Evolutionary conservation across 2,797 vertebrate species (phyloP).

Genomic region (Danio jaintianensis): DNA sequence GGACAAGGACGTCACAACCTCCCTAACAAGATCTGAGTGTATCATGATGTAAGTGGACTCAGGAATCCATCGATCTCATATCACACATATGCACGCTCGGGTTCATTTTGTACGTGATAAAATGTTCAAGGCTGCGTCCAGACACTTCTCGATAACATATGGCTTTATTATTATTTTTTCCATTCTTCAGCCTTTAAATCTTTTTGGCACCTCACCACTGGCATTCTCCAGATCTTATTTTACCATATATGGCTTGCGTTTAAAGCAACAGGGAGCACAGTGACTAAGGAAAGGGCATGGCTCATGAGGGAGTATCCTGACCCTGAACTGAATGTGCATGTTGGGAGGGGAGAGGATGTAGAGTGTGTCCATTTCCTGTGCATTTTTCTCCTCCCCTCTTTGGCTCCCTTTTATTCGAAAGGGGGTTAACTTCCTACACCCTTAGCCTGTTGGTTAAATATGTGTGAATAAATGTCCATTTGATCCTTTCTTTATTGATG

Average conservation of each 20-base stretch:
- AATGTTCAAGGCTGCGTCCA: constrained; percentile 49
- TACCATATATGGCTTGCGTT: constrained; percentile 84
- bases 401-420: constrained; percentile 24
- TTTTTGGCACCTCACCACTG: constrained; percentile 81
- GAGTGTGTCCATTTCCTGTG: constrained; percentile 75
- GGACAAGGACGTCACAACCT: not conserved
- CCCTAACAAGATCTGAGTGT: constrained; percentile 1
- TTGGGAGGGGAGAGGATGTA: constrained; percentile 76
- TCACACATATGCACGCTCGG: not conserved
- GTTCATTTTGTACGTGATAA: constrained; percentile 25
- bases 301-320: constrained; percentile 65
- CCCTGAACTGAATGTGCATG: constrained; percentile 59
- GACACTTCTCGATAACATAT: constrained; percentile 48
- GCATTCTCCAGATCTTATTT: constrained; percentile 81
- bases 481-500: not conserved
- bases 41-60: not conserved
- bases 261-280: constrained; percentile 75
- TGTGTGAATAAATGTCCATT: not conserved
- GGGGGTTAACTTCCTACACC: not conserved
- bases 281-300: constrained; percentile 82
- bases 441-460: not conserved
- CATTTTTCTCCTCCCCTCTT: constrained; percentile 55
- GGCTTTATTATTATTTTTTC: constrained; percentile 43
- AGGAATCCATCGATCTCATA: constrained; percentile 6
- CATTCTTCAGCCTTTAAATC: constrained; percentile 71